Percentiles rank a stretch among this genome's conserved stretches.
These are phyloP conservation scores for Glomeris marginata DNA, from an alignment of 2,888 invertebrate genomes.

Conservation along the genomic window DNA sequence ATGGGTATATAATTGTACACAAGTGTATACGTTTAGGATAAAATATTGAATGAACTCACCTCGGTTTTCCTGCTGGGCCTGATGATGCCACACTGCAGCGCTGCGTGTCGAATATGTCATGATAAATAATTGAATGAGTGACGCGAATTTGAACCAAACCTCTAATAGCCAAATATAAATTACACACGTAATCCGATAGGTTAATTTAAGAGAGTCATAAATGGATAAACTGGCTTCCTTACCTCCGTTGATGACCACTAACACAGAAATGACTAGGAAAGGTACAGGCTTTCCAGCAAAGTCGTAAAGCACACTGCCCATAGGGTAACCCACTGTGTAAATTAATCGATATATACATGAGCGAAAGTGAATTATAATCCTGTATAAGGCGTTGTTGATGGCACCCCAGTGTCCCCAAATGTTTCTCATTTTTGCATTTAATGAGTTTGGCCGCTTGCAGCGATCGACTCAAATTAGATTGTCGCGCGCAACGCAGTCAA, in stretches of 20 bases:
- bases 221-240: slow-evolving; percentile 15
- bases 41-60: too few relatives aligned
- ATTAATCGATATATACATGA: background rate
- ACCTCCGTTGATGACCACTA: slow-evolving; percentile 39
- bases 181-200: background rate
- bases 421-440: too few relatives aligned
- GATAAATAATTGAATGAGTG: background rate
- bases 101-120: background rate
- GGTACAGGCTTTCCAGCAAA: slow-evolving; percentile 58
- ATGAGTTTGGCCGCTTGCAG: too few relatives aligned
- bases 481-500: too few relatives aligned
- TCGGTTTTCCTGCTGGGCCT: background rate
- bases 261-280: slow-evolving; percentile 48
- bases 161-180: background rate
- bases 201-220: too few relatives aligned
- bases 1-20: too few relatives aligned
- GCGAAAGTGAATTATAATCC: background rate
- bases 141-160: too few relatives aligned
- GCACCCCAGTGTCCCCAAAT: too few relatives aligned
- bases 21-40: too few relatives aligned
- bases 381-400: background rate
- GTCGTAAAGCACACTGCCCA: slow-evolving; percentile 62
- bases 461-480: too few relatives aligned
- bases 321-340: slow-evolving; percentile 52
- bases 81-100: background rate